Base-by-base conservation (phyloP, 2,797 vertebrate species). In the Valencia hispanica region DNA sequence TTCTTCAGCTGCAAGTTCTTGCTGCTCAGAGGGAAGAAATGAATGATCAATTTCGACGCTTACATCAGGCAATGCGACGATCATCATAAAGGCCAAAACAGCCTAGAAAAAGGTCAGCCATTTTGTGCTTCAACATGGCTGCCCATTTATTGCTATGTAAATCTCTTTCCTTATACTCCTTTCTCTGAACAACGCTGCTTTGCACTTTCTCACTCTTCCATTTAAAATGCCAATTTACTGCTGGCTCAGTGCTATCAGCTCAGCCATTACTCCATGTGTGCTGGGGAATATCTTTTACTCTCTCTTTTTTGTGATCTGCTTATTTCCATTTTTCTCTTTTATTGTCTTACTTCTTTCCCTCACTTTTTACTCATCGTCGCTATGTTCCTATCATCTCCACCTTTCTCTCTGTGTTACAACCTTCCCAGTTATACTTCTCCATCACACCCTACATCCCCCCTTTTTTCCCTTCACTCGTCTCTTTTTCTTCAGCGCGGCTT, bases 161-260 rank as follows among this genome's bases (percentile, higher is more conserved):
- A 89, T 86, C 88, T 83, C 77, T 87, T 87, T 82, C 74, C 86
- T 82, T 71, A 75, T 81, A 78, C 85, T 84, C 79, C 72, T 86
- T 81, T 91, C 83, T 89, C 59, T 68, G n/a, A 25, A 86, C 73
- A 70, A 86, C 88, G 78, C 89, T 89, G 78, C 81, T 91, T 84
- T 85, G 85, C 93, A 83, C 87, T 80, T 88, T 89, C 87, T 91
- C 88, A 72, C 92, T 92, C 93, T 90, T 89, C 90, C 89, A 91
- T 91, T 94, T 94, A 93, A 94, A 94, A 94, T 94, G 92, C 92
- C 94, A 94, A 93, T 94, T 93, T 94, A 93, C 91, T 90, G 84
- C 87, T 73, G 69, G 87, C 88, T 93, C 90, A 93, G 89, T 91
- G 91, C 91, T 93, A 94, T 94, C 93, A 94, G 92, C 91, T 88